Evolutionary conservation across 2,113 vertebrate species (phyloP), one percentile per base, ranked within the genome.

Genomic region (Cnemophilus loriae): DNA sequence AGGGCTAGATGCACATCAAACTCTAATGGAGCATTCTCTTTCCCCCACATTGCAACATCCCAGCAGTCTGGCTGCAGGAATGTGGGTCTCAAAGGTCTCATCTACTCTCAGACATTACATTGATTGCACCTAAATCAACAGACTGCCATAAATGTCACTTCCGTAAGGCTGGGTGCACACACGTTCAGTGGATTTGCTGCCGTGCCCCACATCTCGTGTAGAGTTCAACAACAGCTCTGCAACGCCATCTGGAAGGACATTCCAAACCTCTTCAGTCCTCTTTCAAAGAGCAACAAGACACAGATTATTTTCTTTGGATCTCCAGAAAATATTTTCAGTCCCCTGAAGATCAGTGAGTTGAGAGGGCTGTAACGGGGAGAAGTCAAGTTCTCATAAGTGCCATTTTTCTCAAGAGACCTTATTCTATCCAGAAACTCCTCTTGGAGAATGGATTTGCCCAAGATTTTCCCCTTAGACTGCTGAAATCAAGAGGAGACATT

Each of bases 41-140:
- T 63, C 26, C 30, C 8, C 15, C 53, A 12, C 61, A 21, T 23
- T 84, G 69, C 81, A 53, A 95, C 28, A 56, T 60, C 5, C 42
- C 55, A 83, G 70, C 35, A 44, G 41, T 28, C 30, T 44, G 63
- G 42, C 84, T 73, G 69, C 14, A 57, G 75, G 42, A 73, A 79
- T 18, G n/a, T 47, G 55, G 33, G 17, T 91, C 59, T 96, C 90
- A 93, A 93, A 85, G 63, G 70, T 69, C 84, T 69, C 39, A 20
- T 32, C 67, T 77, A 6, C 46, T 81, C 52, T 65, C 80, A 79
- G 49, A 70, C 73, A 23, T 75, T 52, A 63, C 23, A 42, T 8
- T 64, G 73, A 68, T 69, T 89, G 78, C 87, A 80, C 42, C n/a
- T 49, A 22, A 50, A 68, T 44, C 30, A 59, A 74, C 15, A 65